Conservation (phyloP, 2,888 invertebrate species). For the Thecocarcelia acutangulata region DNA sequence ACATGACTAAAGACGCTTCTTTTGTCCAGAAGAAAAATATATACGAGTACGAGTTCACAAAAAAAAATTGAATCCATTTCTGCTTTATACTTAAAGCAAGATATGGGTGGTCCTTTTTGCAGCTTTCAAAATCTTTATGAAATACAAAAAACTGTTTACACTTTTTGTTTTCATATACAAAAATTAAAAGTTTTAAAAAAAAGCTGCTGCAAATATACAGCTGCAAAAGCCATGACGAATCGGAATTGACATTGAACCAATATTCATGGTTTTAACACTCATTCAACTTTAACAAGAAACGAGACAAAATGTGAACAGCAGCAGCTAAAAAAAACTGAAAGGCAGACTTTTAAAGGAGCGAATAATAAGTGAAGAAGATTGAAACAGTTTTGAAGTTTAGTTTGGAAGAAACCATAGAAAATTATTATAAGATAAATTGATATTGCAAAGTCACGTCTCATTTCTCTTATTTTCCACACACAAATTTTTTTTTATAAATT, state of each 20-base stretch:
- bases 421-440: neutral
- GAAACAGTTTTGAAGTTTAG: too few relatives aligned
- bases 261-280: constrained; percentile 68
- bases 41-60: too few relatives aligned
- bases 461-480: too few relatives aligned
- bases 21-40: too few relatives aligned
- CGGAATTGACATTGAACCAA: constrained; percentile 79
- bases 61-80: constrained; percentile 6
- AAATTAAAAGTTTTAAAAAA: constrained; percentile 40
- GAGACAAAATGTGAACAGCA: constrained; percentile 57
- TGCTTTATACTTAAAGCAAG: constrained; percentile 20
- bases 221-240: constrained; percentile 79
- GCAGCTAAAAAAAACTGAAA: constrained; percentile 26
- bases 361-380: too few relatives aligned
- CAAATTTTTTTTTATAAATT: too few relatives aligned
- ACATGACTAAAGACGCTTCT: too few relatives aligned
- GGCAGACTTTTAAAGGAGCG: constrained; percentile 34
- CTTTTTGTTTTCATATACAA: constrained; percentile 36
- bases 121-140: constrained; percentile 40
- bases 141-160: constrained; percentile 41
- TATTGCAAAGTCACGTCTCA: neutral
- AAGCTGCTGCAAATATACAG: constrained; percentile 71
- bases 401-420: too few relatives aligned
- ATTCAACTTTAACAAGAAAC: constrained; percentile 58
- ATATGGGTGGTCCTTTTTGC: constrained; percentile 64